Evolutionary conservation across 2,797 vertebrate genomes (phyloP), one percentile per base, ranked within the genome.

Genomic region (Tinamus major): DNA sequence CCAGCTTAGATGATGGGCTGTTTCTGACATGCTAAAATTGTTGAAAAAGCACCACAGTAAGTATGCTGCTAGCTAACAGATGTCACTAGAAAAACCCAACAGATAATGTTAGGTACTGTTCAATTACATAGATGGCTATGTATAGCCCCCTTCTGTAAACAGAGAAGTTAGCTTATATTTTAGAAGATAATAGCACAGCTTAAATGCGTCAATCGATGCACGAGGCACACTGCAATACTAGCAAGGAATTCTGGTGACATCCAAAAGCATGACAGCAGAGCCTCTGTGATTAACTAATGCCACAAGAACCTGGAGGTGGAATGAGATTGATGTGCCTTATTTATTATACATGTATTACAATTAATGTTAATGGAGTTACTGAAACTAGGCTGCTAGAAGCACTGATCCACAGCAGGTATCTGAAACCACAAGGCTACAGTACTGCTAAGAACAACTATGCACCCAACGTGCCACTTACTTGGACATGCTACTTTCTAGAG

Each of bases 271-370:
- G 77, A 41, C 24, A 53, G 39, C 80, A 89, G 56, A 89, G 44
- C 27, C 87, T 56, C 69, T 63, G 53, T 62, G 56, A 85, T 51
- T 44, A 85, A 84, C 72, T 83, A 91, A 86, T 55, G 49, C 44
- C 89, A 41, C 63, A 70, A 33, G 20, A 94, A 83, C 21, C 65
- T 29, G n/a, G 37, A 91, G 56, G 56, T 90, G 58, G 71, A 93
- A 88, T 31, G 65, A 77, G 56, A 87, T 80, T 80, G 58, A 55
- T 48, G 35, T 5, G 1, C n/a, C 84, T 82, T 87, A 83, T 56
- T 93, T 90, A 85, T 79, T 87, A 89, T 33, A 94, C 3, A n/a
- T n/a, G 37, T 70, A 83, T 71, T 68, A 87, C 27, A 80, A 91
- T 70, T 70, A 86, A 76, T 4, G 11, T 69, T 58, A 85, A 17